Percentiles rank a stretch among this genome's conserved stretches.
These are phyloP conservation scores for Potorous gilbertii DNA, from an alignment of 2,797 vertebrate species.

Conservation along the genomic window DNA sequence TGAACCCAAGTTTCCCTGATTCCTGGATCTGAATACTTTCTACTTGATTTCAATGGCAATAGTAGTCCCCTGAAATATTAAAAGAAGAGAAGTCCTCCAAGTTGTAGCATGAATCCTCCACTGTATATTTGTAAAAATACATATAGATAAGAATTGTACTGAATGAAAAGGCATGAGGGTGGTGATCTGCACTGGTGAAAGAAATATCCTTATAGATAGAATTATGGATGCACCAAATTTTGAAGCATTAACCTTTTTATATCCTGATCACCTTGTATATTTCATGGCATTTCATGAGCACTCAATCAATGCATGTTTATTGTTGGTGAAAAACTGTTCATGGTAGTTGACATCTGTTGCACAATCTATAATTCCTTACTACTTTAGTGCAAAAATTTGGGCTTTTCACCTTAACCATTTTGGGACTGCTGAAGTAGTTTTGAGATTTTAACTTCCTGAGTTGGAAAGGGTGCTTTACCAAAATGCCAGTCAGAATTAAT, in stretches of 20 bases:
- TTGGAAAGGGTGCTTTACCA: constrained; percentile 79
- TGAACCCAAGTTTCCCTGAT: not conserved
- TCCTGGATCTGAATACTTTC: not conserved
- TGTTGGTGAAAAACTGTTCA: constrained; percentile 45
- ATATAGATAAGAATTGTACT: not conserved
- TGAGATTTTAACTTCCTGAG: constrained; percentile 72
- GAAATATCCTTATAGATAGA: not conserved
- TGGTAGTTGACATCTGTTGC: constrained; percentile 56
- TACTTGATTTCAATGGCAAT: not conserved
- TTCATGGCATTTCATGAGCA: constrained; percentile 12
- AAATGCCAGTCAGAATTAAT: constrained; percentile 79
- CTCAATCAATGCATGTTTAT: constrained; percentile 28
- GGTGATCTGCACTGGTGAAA: not conserved
- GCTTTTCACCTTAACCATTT: constrained; percentile 64
- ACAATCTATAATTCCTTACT: constrained; percentile 49
- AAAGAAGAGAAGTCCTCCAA: not conserved
- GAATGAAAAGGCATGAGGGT: not conserved
- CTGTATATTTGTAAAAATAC: not conserved
- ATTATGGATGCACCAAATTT: not conserved
- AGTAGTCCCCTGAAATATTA: not conserved
- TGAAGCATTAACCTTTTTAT: constrained; percentile 26
- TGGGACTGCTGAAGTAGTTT: constrained; percentile 70
- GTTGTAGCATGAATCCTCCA: not conserved
- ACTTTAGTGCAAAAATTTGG: constrained; percentile 44
- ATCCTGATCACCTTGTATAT: constrained; percentile 17